A percentile compares a stretch with the other conserved stretches of the same genome.
phyloP scores from a whole-genome alignment of 2,113 vertebrate genomes.

The Chamaetylas fuelleborni region DNA sequence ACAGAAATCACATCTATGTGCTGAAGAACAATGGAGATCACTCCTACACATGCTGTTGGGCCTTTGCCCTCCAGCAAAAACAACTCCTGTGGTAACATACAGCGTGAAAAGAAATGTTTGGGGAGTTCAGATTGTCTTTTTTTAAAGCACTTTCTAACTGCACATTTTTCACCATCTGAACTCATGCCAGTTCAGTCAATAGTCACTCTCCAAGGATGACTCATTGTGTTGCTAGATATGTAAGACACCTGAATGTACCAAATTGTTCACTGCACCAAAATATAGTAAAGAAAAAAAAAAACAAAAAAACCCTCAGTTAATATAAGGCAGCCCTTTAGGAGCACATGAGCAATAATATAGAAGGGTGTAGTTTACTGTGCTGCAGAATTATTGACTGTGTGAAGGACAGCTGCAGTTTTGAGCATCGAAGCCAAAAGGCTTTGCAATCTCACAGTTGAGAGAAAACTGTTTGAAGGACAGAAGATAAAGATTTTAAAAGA shows the following conservation, averaged over 20 bases:
- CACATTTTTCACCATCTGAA: not conserved
- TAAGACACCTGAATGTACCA: not conserved
- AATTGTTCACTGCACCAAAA: not conserved
- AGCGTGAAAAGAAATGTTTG: not conserved
- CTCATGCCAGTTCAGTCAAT: not conserved
- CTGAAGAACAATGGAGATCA: not conserved
- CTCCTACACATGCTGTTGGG: accelerated
- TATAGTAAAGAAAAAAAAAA: not conserved
- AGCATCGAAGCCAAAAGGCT: not conserved
- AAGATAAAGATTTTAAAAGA: not conserved
- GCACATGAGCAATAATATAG: not conserved
- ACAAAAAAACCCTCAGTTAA: not conserved
- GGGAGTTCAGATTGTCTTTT: not conserved
- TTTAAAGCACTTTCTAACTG: not conserved
- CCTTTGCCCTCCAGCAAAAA: not conserved
- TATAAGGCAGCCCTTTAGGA: not conserved
- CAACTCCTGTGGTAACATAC: not conserved
- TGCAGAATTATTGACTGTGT: not conserved
- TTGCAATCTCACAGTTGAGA: not conserved
- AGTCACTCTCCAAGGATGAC: not conserved
- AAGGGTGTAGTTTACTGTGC: not conserved
- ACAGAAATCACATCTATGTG: not conserved
- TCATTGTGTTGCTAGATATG: not conserved
- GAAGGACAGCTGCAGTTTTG: not conserved
- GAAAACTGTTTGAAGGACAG: not conserved